Base-by-base conservation (phyloP, 1,140 invertebrate species). In the Camponotus floridanus region DNA sequence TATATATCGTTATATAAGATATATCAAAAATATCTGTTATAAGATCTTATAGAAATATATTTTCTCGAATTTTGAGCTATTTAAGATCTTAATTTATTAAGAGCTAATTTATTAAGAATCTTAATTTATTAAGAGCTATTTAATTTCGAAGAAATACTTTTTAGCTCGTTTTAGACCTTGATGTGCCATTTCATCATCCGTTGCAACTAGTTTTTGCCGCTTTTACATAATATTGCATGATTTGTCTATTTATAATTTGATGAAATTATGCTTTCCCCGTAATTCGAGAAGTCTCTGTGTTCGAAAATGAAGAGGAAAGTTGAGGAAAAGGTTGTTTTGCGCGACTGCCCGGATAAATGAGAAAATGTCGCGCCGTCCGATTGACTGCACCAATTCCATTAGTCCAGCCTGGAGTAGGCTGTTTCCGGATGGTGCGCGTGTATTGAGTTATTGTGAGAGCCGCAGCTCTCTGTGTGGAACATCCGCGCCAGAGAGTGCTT, bases 351-450 rank as follows among this genome's bases (percentile, higher is more conserved):
- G 65, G 26, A 65, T 67, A 57, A 55, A 87, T 59, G 80, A 84
- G 80, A 76, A 73, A 87, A 62, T 31, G 42, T 73, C 62, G 85
- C 45, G 45, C 48, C 33, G 70, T 67, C 26, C 85, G 79, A 86
- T 68, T 83, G 67, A 65, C 85, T 84, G 85, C 21, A 55, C 87
- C 71, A 74, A 74, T 71, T 85, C 68, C 33, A 88, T 89, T 88
- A 86, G 68, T 45, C 61, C 61, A 61, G 42, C 61, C 79, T 31
- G 65, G 55, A 68, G 68, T 39, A 15, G 42, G 74, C 76, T 39
- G 65, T 86, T 88, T 71, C 67, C 45, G 31, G 21, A 51, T 61
- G 55, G 11, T 61, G 57, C 65, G 15, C 68, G 36, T 55, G 33
- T 74, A 83, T 83, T 36, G 55, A 48, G 39, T 36, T 62, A 83